phyloP scores from a whole-genome alignment of 1,140 invertebrate species.

The Monochamus saltuarius region DNA sequence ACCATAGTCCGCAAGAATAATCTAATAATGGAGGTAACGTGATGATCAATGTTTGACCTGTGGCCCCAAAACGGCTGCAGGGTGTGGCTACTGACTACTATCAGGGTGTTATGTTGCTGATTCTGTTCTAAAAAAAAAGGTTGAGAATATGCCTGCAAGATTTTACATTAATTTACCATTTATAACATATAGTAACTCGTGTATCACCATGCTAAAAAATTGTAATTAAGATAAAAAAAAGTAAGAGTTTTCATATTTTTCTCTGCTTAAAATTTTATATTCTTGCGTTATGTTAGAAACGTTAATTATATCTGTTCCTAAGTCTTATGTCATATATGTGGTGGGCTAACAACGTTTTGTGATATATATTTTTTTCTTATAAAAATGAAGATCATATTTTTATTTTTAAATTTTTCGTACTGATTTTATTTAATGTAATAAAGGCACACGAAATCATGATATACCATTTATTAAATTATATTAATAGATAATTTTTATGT shows the following conservation, averaged over 20 bases:
- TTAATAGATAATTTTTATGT: no score
- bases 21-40: conserved; percentile 52
- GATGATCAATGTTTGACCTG: conserved; percentile 44
- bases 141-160: conserved; percentile 14
- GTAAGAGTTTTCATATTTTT: background rate
- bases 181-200: conserved; percentile 20
- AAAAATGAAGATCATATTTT: no score
- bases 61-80: conserved; percentile 18
- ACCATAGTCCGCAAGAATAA: conserved; percentile 47
- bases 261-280: background rate
- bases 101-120: conserved; percentile 12
- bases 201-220: conserved; percentile 16
- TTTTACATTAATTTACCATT: conserved; percentile 10
- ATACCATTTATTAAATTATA: no score
- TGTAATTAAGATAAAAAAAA: background rate
- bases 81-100: conserved; percentile 16
- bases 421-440: no score
- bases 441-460: no score
- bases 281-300: no score
- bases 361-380: no score
- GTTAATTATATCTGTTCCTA: no score
- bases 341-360: no score
- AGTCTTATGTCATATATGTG: no score
- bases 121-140: conserved; percentile 3
- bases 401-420: no score